Evolutionary conservation across 2,113 vertebrate genomes (phyloP), one percentile per base, ranked within the genome.

Genomic region (Collichthys lucidus): DNA sequence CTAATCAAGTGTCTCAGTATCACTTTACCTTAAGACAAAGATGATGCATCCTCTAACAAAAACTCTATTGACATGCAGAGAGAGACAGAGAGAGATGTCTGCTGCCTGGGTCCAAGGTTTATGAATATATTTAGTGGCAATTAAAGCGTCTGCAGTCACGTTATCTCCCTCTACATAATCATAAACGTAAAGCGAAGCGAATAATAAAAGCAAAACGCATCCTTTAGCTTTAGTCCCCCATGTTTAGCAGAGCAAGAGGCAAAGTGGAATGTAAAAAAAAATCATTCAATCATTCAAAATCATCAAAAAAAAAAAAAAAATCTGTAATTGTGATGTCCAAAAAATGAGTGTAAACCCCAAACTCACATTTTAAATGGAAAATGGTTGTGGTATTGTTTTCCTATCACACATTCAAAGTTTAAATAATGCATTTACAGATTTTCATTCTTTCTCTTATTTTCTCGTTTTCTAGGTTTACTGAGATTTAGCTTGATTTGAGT

Each of bases 1-100:
- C 56, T 79, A 70, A 74, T 87, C 67, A 62, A 31, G 26, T 60
- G 74, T 76, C 67, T 74, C 26, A 31, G 7, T 20, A 22, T 42
- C 40, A 44, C 31, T 64, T 49, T 66, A 52, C 46, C 81, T 68
- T 20, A 42, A 76, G 67, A 60, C 20, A 24, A 31, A 52, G 22
- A 55, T 53, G 83, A 77, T 49, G 31, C 52, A n/a, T 79, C 31
- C 24, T 31, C 26, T 65, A 61, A 64, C 57, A 64, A 15, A 62
- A 63, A 66, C 44, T 71, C 40, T 53, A 0, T 35, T 67, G 52
- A 73, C 64, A 66, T 55, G 8, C 82, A 77, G 12, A 31, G 3
- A 31, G 24, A 62, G 60, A 31, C 17, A 61, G 60, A 35, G 35
- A 35, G 35, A 80, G 53, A 55, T 17, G 22, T 65, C 9, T 68